Conservation (phyloP, 2,888 invertebrate genomes). For the Thereva nobilitata region DNA sequence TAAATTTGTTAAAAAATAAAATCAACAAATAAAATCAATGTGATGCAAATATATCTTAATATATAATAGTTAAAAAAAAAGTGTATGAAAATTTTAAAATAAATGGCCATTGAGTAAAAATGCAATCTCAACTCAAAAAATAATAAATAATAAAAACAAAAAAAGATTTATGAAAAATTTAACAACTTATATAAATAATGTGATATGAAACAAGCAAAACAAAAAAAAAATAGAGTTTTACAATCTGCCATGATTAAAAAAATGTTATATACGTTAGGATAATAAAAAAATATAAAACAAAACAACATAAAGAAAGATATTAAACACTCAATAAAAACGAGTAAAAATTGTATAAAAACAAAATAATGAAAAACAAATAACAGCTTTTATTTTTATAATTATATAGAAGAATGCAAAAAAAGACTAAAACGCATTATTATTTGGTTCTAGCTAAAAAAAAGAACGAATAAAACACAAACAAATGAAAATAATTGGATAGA, state of each 20-base stretch:
- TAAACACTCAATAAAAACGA: constrained; percentile 9
- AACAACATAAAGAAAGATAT: constrained; percentile 27
- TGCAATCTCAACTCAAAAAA: constrained; percentile 35
- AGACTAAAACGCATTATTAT: constrained; percentile 17
- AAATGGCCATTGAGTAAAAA: constrained; percentile 39
- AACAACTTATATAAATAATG: constrained; percentile 38
- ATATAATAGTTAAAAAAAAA: constrained; percentile 24
- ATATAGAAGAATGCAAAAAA: constrained; percentile 27
- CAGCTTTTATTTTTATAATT: constrained; percentile 25
- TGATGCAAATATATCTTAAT: constrained; percentile 25
- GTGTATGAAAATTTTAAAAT: constrained; percentile 34
- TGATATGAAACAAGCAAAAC: constrained; percentile 33
- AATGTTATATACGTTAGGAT: constrained; percentile 37
- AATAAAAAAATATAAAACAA: constrained; percentile 29
- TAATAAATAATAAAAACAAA: constrained; percentile 32
- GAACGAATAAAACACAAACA: too few relatives aligned
- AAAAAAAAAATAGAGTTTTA: constrained; percentile 32
- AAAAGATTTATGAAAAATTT: not conserved
- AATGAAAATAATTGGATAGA: too few relatives aligned
- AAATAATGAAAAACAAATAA: constrained; percentile 26
- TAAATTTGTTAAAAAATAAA: constrained; percentile 11
- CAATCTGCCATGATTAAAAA: constrained; percentile 40
- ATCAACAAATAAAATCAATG: constrained; percentile 36
- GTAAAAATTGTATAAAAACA: constrained; percentile 34
- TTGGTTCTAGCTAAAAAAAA: constrained; percentile 7